Percentiles rank a stretch among this genome's conserved stretches.
phyloP scores from a whole-genome alignment of 2,113 vertebrate species.

The Hylia prasina region DNA sequence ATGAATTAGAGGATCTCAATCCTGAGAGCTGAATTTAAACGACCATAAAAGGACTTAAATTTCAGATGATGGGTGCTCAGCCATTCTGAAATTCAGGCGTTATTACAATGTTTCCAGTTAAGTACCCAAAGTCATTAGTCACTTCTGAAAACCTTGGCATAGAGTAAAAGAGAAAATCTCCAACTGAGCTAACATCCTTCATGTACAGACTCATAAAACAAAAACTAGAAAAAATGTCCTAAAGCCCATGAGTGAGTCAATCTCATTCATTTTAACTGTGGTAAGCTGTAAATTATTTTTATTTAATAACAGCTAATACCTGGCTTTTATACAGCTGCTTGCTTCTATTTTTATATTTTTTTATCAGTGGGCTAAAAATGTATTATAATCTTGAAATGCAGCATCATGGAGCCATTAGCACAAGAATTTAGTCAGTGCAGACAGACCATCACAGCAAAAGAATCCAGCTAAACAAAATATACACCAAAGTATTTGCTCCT shows the following conservation, averaged over 20 bases:
- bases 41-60: slow-evolving; percentile 63
- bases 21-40: slow-evolving; percentile 24
- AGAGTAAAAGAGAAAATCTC: slow-evolving; percentile 52
- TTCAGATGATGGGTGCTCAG: slow-evolving; percentile 48
- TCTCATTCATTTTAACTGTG: slow-evolving; percentile 19
- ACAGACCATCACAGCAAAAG: slow-evolving; percentile 54
- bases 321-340: neutral
- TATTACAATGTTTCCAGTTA: slow-evolving; percentile 61
- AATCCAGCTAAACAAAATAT: slow-evolving; percentile 49
- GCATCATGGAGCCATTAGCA: slow-evolving; percentile 3
- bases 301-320: slow-evolving; percentile 55
- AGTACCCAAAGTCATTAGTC: slow-evolving; percentile 63
- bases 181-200: slow-evolving; percentile 53
- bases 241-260: slow-evolving; percentile 11
- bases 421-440: slow-evolving; percentile 38
- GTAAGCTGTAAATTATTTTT: slow-evolving; percentile 54
- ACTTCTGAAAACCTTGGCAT: slow-evolving; percentile 65
- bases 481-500: slow-evolving; percentile 30
- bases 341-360: neutral
- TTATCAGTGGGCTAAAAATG: slow-evolving; percentile 3
- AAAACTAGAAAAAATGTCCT: slow-evolving; percentile 37
- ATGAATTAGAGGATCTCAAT: slow-evolving; percentile 31
- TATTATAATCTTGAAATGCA: slow-evolving; percentile 32
- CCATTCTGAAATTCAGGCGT: slow-evolving; percentile 47
- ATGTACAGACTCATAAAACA: slow-evolving; percentile 41